phyloP scores from a whole-genome alignment of 37 sponge, comb jelly and placozoan species.

The Spongia lamella region DNA sequence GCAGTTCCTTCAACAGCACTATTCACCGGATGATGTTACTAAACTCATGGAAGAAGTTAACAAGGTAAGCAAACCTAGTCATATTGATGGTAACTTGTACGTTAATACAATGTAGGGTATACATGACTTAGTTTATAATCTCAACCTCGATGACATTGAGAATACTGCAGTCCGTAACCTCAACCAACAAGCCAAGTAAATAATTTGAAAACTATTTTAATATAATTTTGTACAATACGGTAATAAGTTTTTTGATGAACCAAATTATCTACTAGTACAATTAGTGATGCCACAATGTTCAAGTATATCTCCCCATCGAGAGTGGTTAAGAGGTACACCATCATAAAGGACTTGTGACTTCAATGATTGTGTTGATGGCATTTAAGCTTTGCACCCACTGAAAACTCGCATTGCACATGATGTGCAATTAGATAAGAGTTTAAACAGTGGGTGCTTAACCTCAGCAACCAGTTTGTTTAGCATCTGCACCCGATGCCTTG shows the following conservation, averaged over 20 bases:
- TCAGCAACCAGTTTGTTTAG: constrained; percentile 84
- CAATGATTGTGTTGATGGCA: too few species aligned
- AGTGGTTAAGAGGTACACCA: too few species aligned
- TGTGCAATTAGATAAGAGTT: background rate
- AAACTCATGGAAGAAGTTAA: constrained; percentile 14
- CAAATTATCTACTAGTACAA: too few species aligned
- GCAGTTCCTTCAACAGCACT: constrained; percentile 20
- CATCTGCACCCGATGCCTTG: constrained; percentile 80
- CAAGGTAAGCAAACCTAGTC: constrained; percentile 21
- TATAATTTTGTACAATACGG: too few species aligned
- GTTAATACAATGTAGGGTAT: constrained; percentile 17
- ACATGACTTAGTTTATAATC: constrained; percentile 2
- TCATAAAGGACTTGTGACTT: too few species aligned
- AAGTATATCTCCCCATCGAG: too few species aligned
- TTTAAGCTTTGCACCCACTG: too few species aligned
- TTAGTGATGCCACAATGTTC: too few species aligned
- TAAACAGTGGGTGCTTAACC: constrained; percentile 86
- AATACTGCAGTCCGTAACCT: constrained; percentile 18
- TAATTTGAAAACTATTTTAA: too few species aligned
- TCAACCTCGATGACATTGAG: constrained; percentile 37
- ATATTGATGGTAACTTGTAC: background rate
- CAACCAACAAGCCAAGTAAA: background rate
- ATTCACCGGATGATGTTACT: constrained; percentile 5
- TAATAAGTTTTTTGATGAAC: too few species aligned
- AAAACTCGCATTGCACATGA: too few species aligned